Percentiles rank a stretch among this genome's conserved stretches.
Evolutionary conservation across 2,888 invertebrate species (phyloP).

Genomic region (Matsumyia berberina): DNA sequence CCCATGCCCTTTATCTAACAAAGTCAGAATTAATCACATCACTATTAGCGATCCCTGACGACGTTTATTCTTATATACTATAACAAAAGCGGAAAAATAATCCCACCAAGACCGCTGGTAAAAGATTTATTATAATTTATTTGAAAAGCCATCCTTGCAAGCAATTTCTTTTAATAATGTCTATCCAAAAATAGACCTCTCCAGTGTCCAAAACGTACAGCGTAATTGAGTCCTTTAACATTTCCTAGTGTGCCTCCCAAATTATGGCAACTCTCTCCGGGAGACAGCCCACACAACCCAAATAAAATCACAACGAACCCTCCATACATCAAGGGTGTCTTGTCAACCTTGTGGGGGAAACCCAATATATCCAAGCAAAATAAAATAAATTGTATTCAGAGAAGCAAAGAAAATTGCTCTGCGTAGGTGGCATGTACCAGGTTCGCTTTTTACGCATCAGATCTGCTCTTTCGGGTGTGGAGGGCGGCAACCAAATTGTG

Average conservation of each 20-base stretch:
- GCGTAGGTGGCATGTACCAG: conserved; percentile 24
- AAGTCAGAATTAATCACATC: too few species aligned
- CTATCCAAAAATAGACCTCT: too few species aligned
- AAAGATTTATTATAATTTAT: too few species aligned
- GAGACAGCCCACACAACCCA: background rate
- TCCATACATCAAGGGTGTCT: conserved; percentile 12
- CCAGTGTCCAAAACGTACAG: too few species aligned
- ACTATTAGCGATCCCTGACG: too few species aligned
- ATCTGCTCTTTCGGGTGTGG: background rate
- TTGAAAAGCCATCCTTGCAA: too few species aligned
- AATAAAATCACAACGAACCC: background rate
- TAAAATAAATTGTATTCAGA: background rate
- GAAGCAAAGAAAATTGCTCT: background rate
- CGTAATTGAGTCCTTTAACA: too few species aligned
- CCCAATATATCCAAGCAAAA: background rate
- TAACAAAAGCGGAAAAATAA: too few species aligned
- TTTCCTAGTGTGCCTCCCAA: background rate
- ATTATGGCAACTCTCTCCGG: background rate
- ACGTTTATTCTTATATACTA: too few species aligned
- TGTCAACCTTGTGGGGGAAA: background rate
- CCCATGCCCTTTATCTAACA: too few species aligned
- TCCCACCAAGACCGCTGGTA: too few species aligned
- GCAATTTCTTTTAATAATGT: too few species aligned
- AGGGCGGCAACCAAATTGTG: conserved; percentile 1
- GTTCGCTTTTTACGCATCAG: conserved; percentile 34